Evolutionary conservation across 2,797 vertebrate species (phyloP).

Genomic region (Urocyon cinereoargenteus): DNA sequence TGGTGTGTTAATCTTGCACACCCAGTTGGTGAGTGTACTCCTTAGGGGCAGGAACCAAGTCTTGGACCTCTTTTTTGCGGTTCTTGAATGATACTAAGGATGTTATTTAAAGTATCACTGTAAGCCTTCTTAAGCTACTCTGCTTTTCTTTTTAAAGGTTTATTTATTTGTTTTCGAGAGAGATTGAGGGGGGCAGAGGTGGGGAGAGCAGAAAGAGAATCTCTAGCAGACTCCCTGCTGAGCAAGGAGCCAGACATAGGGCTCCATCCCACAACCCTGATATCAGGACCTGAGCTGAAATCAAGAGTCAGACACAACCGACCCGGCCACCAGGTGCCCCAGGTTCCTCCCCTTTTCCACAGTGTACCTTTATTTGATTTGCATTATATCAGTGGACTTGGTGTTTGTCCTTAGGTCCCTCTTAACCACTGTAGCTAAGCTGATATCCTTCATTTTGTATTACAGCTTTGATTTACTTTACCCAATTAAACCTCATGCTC

Average conservation of each 20-base stretch:
- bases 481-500: conserved; percentile 40
- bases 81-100: not conserved
- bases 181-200: not conserved
- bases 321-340: not conserved
- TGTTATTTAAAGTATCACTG: not conserved
- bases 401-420: not conserved
- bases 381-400: not conserved
- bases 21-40: not conserved
- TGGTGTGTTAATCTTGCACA: not conserved
- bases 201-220: not conserved
- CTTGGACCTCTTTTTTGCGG: not conserved
- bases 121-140: not conserved
- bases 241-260: not conserved
- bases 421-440: not conserved
- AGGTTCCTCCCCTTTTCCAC: not conserved
- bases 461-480: not conserved
- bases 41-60: not conserved
- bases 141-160: not conserved
- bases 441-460: not conserved
- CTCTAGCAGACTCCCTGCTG: not conserved
- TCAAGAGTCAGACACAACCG: not conserved
- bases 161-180: not conserved
- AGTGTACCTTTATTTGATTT: not conserved
- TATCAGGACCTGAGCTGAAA: not conserved
- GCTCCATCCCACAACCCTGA: not conserved